Evolutionary conservation across 1,140 invertebrate species (phyloP).

Genomic region (Drosophila mauritiana): DNA sequence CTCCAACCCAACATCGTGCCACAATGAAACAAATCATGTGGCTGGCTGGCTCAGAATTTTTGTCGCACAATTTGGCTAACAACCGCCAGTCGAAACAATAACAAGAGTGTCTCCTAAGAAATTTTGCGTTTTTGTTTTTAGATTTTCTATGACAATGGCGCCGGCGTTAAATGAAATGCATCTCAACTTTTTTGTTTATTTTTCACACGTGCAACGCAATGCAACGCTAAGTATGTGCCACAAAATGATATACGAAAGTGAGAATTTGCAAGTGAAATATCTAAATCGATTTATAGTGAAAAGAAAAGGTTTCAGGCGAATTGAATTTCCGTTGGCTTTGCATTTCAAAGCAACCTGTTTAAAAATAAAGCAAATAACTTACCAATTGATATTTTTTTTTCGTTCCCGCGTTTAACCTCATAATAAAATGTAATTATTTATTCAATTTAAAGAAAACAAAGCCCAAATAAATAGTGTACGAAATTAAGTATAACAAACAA

Average conservation of each 20-base stretch:
- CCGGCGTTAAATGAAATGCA: constrained; percentile 22
- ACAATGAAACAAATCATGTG: constrained; percentile 64
- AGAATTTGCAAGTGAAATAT: constrained; percentile 30
- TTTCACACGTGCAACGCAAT: constrained; percentile 45
- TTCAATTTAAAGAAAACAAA: constrained; percentile 24
- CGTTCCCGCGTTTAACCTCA: background rate
- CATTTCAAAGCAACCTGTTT: no score
- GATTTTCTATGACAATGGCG: constrained; percentile 42
- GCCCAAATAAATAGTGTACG: constrained; percentile 21
- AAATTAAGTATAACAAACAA: constrained; percentile 28
- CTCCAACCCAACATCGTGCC: constrained; percentile 26
- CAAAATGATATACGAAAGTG: constrained; percentile 2
- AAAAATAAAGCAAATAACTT: no score
- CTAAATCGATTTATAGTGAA: background rate
- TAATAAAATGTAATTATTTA: constrained; percentile 8
- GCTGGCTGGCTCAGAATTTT: constrained; percentile 63
- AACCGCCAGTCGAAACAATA: constrained; percentile 50
- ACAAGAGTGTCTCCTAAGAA: constrained; percentile 11
- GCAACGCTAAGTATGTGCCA: constrained; percentile 3
- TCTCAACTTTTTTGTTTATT: constrained; percentile 16
- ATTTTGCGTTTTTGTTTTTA: constrained; percentile 5
- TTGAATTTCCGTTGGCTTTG: background rate
- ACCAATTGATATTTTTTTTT: background rate
- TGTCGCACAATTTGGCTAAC: constrained; percentile 71
- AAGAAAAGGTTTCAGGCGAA: background rate